Percentiles rank a stretch among this genome's conserved stretches.
These are phyloP conservation scores for Nyctibius grandis DNA, from an alignment of 2,797 vertebrate genomes.

Conservation along the genomic window DNA sequence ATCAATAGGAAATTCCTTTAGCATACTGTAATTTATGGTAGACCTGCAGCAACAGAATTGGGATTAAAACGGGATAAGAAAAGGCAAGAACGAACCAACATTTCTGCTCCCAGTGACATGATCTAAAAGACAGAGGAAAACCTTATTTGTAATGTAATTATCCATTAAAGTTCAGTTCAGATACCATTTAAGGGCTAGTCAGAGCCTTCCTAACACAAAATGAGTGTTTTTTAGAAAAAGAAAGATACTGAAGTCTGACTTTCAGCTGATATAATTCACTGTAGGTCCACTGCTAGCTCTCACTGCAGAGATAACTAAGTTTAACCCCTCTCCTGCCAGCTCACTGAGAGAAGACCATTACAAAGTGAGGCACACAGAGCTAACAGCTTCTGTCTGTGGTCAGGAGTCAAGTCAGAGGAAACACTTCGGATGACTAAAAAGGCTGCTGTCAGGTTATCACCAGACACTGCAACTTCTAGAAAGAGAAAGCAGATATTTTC, in stretches of 20 bases:
- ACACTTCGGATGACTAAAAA: not conserved
- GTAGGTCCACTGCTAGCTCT: not conserved
- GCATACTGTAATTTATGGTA: constrained; percentile 63
- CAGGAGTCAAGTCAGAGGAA: not conserved
- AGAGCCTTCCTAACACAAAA: not conserved
- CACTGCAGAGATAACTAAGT: not conserved
- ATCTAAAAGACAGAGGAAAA: constrained; percentile 64
- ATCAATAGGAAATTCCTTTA: constrained; percentile 80
- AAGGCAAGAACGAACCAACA: constrained; percentile 60
- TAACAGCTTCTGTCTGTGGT: not conserved
- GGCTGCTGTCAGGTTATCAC: not conserved
- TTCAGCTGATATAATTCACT: not conserved
- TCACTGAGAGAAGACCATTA: not conserved
- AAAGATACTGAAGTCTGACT: not conserved
- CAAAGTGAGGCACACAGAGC: not conserved
- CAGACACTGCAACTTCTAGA: not conserved
- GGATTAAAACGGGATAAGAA: constrained; percentile 76
- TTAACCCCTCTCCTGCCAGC: not conserved
- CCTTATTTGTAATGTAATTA: constrained; percentile 47
- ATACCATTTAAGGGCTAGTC: constrained; percentile 14
- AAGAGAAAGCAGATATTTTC: not conserved
- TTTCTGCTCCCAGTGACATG: constrained; percentile 41
- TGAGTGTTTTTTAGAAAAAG: not conserved
- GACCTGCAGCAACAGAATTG: constrained; percentile 65
- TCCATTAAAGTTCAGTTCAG: constrained; percentile 35